phyloP scores from a whole-genome alignment of 2,797 vertebrate genomes.

The Oryzias sinensis region DNA sequence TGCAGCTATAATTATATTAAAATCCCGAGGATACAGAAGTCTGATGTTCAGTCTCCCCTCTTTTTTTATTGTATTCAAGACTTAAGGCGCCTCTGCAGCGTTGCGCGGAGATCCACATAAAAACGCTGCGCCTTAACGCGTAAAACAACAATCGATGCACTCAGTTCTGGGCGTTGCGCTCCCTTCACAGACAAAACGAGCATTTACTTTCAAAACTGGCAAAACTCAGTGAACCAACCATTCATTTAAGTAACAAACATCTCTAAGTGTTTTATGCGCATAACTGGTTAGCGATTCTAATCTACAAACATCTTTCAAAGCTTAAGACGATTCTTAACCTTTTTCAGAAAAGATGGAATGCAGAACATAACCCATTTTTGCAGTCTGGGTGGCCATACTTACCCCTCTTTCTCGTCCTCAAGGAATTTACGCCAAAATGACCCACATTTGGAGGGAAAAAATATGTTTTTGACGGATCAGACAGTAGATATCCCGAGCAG shows the following conservation, averaged over 20 bases:
- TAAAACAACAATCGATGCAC: slow-evolving; percentile 61
- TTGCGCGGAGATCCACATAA: slow-evolving; percentile 42
- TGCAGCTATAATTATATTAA: slow-evolving; percentile 17
- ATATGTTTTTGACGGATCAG: slow-evolving; percentile 20
- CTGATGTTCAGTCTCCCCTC: slow-evolving; percentile 35
- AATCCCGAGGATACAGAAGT: slow-evolving; percentile 27
- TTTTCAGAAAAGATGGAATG: slow-evolving; percentile 21
- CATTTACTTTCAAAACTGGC: slow-evolving; percentile 38
- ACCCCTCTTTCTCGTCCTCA: slow-evolving; percentile 51
- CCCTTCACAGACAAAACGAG: slow-evolving; percentile 1
- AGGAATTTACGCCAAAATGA: slow-evolving; percentile 54
- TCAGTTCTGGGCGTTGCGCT: slow-evolving; percentile 63
- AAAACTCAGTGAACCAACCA: not conserved
- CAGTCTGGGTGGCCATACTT: slow-evolving; percentile 40
- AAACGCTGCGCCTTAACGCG: slow-evolving; percentile 65
- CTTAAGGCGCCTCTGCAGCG: slow-evolving; percentile 56
- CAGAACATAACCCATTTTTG: slow-evolving; percentile 29
- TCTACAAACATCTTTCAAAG: not conserved
- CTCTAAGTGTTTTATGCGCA: slow-evolving; percentile 7
- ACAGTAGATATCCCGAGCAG: slow-evolving; percentile 26
- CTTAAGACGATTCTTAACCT: slow-evolving; percentile 31
- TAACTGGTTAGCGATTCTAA: no score
- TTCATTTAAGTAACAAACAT: not conserved
- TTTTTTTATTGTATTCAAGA: slow-evolving; percentile 44
- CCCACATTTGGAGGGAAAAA: slow-evolving; percentile 56